These are phyloP conservation scores for Tachina grossa DNA, from an alignment of 2,888 invertebrate genomes.

Conservation along the genomic window DNA sequence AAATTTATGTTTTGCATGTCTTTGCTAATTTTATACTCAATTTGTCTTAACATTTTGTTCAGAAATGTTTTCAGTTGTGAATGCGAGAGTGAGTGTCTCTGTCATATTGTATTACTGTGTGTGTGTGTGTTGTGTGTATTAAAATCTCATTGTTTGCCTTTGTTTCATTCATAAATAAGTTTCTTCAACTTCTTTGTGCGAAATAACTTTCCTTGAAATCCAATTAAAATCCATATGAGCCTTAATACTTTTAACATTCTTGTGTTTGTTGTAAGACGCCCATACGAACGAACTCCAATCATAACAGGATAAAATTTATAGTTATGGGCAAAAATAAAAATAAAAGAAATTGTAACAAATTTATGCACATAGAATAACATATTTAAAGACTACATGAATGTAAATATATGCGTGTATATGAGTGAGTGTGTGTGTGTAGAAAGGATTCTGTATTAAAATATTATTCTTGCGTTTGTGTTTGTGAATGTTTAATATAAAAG, in stretches of 20 bases:
- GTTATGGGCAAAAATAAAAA: conserved; percentile 50
- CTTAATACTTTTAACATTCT: conserved; percentile 50
- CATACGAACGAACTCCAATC: conserved; percentile 45
- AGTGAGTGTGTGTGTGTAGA: not conserved
- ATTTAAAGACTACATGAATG: conserved; percentile 1
- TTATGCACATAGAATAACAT: conserved; percentile 27
- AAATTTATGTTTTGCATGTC: conserved; percentile 27
- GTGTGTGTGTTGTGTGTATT: not conserved
- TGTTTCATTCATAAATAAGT: conserved; percentile 43
- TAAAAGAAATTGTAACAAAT: conserved; percentile 54
- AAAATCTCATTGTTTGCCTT: conserved; percentile 30
- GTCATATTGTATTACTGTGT: not conserved
- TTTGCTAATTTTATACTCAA: conserved; percentile 52
- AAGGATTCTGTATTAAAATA: conserved; percentile 13
- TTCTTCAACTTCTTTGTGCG: conserved; percentile 38
- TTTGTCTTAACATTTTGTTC: conserved; percentile 58
- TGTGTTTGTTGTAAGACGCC: conserved; percentile 20
- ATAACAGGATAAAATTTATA: conserved; percentile 66
- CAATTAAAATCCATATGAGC: conserved; percentile 67
- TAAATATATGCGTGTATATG: not conserved
- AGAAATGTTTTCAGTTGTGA: not conserved
- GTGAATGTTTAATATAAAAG: conserved; percentile 32
- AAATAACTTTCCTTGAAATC: conserved; percentile 65
- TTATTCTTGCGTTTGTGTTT: not conserved
- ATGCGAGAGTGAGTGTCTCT: not conserved